These are phyloP conservation scores for Microcebus jonahi DNA, from an alignment of 2,113 vertebrate genomes.

Conservation along the genomic window DNA sequence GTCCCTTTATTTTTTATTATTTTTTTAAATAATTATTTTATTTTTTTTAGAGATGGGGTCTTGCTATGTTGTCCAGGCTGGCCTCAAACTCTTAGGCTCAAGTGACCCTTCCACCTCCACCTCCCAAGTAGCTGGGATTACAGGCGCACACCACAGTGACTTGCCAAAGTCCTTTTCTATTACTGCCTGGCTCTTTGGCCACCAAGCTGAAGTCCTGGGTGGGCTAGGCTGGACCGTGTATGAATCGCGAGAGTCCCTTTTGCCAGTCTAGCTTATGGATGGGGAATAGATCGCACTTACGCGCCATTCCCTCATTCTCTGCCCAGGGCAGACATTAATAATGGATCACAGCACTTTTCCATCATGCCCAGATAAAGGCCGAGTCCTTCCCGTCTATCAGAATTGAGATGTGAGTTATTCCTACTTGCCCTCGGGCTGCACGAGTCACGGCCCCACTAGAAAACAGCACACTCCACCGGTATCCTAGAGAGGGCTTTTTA, in stretches of 20 bases:
- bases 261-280: not conserved
- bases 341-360: not conserved
- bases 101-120: too few relatives aligned
- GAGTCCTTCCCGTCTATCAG: not conserved
- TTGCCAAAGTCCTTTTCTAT: not conserved
- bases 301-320: accelerated
- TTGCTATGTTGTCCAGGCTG: too few relatives aligned
- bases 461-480: not conserved
- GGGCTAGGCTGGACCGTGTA: not conserved
- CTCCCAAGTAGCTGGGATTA: too few relatives aligned
- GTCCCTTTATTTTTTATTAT: not conserved
- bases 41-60: too few relatives aligned
- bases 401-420: not conserved
- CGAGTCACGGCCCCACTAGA: not conserved
- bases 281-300: not conserved
- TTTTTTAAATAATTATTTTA: too few relatives aligned
- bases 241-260: not conserved
- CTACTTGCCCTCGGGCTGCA: not conserved
- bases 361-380: not conserved
- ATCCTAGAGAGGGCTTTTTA: not conserved
- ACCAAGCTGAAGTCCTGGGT: too few relatives aligned
- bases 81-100: too few relatives aligned
- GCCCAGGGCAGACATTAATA: constrained; percentile 5
- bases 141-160: too few relatives aligned
- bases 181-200: not conserved